Base-by-base conservation (phyloP, 1,140 invertebrate genomes). In the Drosophila teissieri region DNA sequence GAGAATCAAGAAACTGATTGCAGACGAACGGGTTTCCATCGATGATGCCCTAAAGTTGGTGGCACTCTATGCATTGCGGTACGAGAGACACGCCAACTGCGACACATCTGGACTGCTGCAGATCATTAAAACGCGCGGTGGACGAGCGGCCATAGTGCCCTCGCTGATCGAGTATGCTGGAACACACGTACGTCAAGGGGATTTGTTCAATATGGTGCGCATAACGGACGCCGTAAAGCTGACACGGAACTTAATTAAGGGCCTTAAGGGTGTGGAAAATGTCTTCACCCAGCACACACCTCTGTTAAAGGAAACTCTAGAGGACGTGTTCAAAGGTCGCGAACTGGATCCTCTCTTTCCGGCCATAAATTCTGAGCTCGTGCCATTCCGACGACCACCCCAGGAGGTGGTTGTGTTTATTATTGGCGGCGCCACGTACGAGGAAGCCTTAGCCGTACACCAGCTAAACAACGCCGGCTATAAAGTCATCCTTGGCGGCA, bases 211-310 rank as follows among this genome's bases (percentile, higher is more conserved):
- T 44, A 84, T 91, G 73, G 91, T 92, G 17, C 90, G 92, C 17
- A 95, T 96, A 79, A 96, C 97, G 89, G 95, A 96, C 80, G 97
- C 98, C 17, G 96, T 97, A 0, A 98, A 98, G 91, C 96, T 97
- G 68, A 98, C 98, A 12, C 96, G 98, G 83, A 95, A 97, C 91
- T 95, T 98, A 57, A 97, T 98, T 58, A 97, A 97, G 94, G 96
- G 96, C 37, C 93, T 98, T 14, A 97, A 97, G 93, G 98, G 98
- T 4, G 97, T 99, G 3, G 98, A 99, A 92, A 99, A 99, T 93
- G 97, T 99, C 72, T 99, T 98, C 90, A 99, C 98, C 0, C 98
- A 99, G 91, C 98, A 99, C 92, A 96, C 95, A 14, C 98, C 98
- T 0, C 91, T 98, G 11, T 86, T 99, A 2, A 95, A 96, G 81